phyloP scores from a whole-genome alignment of 2,888 invertebrate genomes.

The Eulithis testata region DNA sequence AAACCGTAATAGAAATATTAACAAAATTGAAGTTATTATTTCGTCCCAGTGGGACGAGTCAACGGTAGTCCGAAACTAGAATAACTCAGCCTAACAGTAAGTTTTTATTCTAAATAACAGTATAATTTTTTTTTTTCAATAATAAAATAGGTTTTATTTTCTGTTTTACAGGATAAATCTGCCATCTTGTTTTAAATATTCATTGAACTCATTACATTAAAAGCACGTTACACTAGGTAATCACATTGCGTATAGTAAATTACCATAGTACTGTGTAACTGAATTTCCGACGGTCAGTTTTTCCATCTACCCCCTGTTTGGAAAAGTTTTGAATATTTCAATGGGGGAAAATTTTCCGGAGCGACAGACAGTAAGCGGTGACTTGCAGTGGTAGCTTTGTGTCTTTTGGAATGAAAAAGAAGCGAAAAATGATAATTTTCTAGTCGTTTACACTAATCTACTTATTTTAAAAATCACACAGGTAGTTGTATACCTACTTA shows the following conservation, averaged over 20 bases:
- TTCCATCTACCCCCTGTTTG: conserved; percentile 48
- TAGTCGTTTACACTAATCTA: too few relatives aligned
- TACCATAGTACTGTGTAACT: conserved; percentile 32
- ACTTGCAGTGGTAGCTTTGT: conserved; percentile 1
- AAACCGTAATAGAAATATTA: too few relatives aligned
- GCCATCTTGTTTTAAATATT: conserved; percentile 19
- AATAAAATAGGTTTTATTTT: too few relatives aligned
- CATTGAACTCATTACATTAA: conserved; percentile 36
- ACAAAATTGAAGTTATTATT: too few relatives aligned
- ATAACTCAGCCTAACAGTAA: too few relatives aligned
- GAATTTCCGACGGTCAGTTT: conserved; percentile 46
- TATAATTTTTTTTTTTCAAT: too few relatives aligned
- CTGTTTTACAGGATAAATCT: background rate
- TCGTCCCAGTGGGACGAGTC: too few relatives aligned
- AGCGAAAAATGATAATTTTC: too few relatives aligned
- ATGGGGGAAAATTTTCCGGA: conserved; percentile 54
- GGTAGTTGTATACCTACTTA: too few relatives aligned
- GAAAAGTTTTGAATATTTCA: conserved; percentile 69
- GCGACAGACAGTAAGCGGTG: conserved; percentile 49
- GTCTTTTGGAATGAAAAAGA: background rate
- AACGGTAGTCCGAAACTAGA: too few relatives aligned
- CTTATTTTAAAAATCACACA: too few relatives aligned
- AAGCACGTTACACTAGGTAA: conserved; percentile 36
- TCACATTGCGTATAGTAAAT: conserved; percentile 35
- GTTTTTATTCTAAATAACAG: too few relatives aligned